These are phyloP conservation scores for Microcebus lehilahytsara DNA, from an alignment of 2,113 vertebrate species.

Conservation along the genomic window DNA sequence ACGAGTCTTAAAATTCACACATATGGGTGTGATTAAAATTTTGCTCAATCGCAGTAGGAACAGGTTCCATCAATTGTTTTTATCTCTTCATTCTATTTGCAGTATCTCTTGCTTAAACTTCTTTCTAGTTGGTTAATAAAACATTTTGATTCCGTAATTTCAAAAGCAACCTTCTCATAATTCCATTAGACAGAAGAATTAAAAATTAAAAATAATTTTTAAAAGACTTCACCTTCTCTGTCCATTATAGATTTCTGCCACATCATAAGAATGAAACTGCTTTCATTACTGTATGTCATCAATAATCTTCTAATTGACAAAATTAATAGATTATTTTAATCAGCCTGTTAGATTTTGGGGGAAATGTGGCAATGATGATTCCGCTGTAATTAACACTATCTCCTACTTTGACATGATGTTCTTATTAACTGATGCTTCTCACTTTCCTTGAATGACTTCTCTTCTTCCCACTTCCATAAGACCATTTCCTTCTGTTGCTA, in stretches of 20 bases:
- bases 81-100: not conserved
- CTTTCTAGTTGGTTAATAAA: not conserved
- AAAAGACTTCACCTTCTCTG: not conserved
- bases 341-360: not conserved
- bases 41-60: not conserved
- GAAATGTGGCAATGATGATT: not conserved
- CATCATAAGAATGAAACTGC: not conserved
- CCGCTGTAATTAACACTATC: not conserved
- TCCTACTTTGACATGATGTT: not conserved
- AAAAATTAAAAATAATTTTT: not conserved
- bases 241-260: not conserved
- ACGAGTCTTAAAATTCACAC: not conserved
- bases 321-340: not conserved
- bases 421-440: not conserved
- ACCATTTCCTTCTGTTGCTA: not conserved
- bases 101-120: not conserved
- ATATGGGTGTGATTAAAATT: not conserved
- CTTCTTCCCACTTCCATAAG: not conserved
- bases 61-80: not conserved
- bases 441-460: not conserved
- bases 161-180: not conserved
- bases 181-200: not conserved
- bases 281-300: not conserved
- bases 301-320: not conserved
- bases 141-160: not conserved